phyloP scores from a whole-genome alignment of 2,113 vertebrate genomes.

The Pygoscelis adeliae region DNA sequence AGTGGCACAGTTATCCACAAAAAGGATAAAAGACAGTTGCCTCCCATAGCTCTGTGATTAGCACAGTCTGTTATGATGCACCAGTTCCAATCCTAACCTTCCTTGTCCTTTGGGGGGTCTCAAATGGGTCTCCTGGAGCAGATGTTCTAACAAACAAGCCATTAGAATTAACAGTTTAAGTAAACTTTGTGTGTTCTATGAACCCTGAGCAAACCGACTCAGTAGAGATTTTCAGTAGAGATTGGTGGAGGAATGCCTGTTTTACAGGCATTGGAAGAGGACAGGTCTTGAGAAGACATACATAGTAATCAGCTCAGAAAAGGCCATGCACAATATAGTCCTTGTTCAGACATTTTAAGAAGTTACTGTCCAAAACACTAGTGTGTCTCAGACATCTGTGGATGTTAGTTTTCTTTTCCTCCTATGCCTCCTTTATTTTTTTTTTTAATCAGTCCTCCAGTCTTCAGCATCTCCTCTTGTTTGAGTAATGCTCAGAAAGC shows the following conservation, averaged over 20 bases:
- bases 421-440: accelerated
- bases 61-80: neutral
- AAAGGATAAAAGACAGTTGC: neutral
- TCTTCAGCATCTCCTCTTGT: neutral
- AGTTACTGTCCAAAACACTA: neutral
- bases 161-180: neutral
- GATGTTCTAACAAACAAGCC: neutral
- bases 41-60: neutral
- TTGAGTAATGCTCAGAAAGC: neutral
- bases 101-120: neutral
- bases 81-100: neutral
- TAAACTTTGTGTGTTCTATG: neutral
- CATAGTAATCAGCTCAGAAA: neutral
- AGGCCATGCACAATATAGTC: neutral
- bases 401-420: neutral
- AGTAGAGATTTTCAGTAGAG: neutral
- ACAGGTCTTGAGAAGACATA: neutral
- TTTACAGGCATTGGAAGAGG: neutral
- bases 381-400: neutral
- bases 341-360: neutral
- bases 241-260: neutral
- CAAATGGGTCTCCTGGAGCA: neutral
- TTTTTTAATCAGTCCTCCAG: neutral
- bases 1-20: neutral
- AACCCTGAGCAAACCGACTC: neutral